These are phyloP conservation scores for Notolabrus celidotus DNA, from an alignment of 2,797 vertebrate species.

Conservation along the genomic window DNA sequence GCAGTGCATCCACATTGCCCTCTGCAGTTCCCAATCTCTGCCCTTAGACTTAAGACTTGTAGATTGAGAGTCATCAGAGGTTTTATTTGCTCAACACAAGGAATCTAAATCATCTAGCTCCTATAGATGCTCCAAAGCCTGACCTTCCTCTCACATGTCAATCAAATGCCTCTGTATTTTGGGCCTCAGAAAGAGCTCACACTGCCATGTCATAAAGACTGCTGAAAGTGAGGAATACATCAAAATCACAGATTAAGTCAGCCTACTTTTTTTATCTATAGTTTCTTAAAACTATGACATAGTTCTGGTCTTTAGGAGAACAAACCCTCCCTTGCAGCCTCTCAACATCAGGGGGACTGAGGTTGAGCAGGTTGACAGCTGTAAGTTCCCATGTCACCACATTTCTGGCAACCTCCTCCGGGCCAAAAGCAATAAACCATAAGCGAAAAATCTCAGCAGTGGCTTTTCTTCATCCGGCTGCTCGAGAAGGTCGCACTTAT, in stretches of 20 bases:
- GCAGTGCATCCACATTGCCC: too few species aligned
- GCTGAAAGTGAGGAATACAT: slow-evolving; percentile 7
- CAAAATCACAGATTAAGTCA: neutral
- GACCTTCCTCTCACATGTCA: neutral
- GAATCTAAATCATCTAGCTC: slow-evolving; percentile 17
- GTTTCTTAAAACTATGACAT: too few species aligned
- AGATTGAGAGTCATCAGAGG: neutral
- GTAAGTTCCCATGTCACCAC: too few species aligned
- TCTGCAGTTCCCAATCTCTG: slow-evolving; percentile 7
- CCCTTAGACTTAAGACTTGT: neutral
- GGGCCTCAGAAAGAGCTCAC: slow-evolving; percentile 1
- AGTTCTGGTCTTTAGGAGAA: too few species aligned
- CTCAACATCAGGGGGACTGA: too few species aligned
- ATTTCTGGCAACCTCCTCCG: too few species aligned
- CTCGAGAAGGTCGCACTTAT: too few species aligned
- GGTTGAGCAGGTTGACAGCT: too few species aligned
- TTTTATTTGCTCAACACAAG: slow-evolving; percentile 13
- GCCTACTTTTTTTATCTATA: neutral
- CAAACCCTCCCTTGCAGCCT: too few species aligned
- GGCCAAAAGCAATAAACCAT: too few species aligned
- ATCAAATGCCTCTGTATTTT: slow-evolving; percentile 7
- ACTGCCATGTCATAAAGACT: neutral
- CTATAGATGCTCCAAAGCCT: slow-evolving; percentile 10
- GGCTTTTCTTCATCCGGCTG: too few species aligned
- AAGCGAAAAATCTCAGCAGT: too few species aligned